Conservation (phyloP, 1,140 invertebrate genomes). For the Oryctes rhinoceros region DNA sequence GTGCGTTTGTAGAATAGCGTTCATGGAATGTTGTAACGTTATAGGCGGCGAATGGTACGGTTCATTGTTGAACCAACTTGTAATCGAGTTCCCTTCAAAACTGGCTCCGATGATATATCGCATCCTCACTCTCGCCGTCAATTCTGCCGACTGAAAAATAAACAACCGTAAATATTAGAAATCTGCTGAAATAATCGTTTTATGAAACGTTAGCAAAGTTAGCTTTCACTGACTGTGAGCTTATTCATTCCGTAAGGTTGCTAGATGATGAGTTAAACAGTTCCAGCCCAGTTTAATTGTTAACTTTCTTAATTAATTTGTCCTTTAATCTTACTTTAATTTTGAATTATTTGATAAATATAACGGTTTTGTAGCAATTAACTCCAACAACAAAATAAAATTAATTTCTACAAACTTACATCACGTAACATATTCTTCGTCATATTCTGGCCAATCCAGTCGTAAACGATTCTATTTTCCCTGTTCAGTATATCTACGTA, state of each 20-base stretch:
- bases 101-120: slow-evolving; percentile 44
- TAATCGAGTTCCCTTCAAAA: slow-evolving; percentile 38
- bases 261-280: too few species aligned
- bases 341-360: too few species aligned
- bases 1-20: slow-evolving; percentile 57
- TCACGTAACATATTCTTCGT: neutral
- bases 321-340: too few species aligned
- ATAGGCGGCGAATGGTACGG: slow-evolving; percentile 46
- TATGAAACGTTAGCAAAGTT: too few species aligned
- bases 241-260: too few species aligned
- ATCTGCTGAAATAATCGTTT: too few species aligned
- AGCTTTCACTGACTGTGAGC: too few species aligned
- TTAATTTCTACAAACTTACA: neutral
- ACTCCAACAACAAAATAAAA: too few species aligned
- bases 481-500: slow-evolving; percentile 16
- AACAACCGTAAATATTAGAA: too few species aligned
- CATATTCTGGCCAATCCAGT: neutral
- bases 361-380: too few species aligned
- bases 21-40: slow-evolving; percentile 45
- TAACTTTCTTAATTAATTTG: too few species aligned
- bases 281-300: too few species aligned
- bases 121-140: slow-evolving; percentile 16
- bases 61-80: slow-evolving; percentile 45
- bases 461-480: neutral
- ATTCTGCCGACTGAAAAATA: neutral